A percentile compares a stretch with the other conserved stretches of the same genome.
Conservation (phyloP, 2,888 invertebrate genomes). For the Leucozona laternaria region DNA sequence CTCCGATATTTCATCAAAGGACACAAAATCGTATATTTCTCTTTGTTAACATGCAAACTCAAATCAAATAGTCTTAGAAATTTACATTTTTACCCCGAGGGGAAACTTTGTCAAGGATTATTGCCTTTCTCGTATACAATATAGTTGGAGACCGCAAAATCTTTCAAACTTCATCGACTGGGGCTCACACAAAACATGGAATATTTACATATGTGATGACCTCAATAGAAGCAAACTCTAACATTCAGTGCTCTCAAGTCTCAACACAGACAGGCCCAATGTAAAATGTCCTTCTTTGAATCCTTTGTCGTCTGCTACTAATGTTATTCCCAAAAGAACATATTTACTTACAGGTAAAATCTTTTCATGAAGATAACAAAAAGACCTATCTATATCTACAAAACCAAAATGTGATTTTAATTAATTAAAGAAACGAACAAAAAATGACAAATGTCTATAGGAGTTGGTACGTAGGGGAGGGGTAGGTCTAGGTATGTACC, state of each 20-base stretch:
- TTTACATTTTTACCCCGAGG: constrained; percentile 26
- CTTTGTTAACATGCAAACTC: constrained; percentile 2
- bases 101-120: constrained; percentile 21
- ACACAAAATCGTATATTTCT: background rate
- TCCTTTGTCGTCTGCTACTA: constrained; percentile 6
- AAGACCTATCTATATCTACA: constrained; percentile 41
- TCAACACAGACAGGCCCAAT: background rate
- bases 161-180: constrained; percentile 16
- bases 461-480: too few species aligned
- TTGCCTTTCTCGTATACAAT: background rate
- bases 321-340: background rate
- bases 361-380: background rate
- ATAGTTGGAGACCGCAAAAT: constrained; percentile 12
- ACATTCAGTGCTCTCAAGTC: constrained; percentile 10
- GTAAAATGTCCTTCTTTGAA: background rate
- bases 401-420: constrained; percentile 60
- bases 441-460: background rate
- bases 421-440: constrained; percentile 58
- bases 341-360: constrained; percentile 2
- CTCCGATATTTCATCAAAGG: constrained; percentile 8
- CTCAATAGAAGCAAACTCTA: constrained; percentile 1
- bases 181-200: constrained; percentile 9
- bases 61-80: constrained; percentile 34
- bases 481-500: constrained; percentile 1
- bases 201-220: constrained; percentile 32